Evolutionary conservation across 2,888 invertebrate species (phyloP).

Genomic region (Amblyteles armatorius): DNA sequence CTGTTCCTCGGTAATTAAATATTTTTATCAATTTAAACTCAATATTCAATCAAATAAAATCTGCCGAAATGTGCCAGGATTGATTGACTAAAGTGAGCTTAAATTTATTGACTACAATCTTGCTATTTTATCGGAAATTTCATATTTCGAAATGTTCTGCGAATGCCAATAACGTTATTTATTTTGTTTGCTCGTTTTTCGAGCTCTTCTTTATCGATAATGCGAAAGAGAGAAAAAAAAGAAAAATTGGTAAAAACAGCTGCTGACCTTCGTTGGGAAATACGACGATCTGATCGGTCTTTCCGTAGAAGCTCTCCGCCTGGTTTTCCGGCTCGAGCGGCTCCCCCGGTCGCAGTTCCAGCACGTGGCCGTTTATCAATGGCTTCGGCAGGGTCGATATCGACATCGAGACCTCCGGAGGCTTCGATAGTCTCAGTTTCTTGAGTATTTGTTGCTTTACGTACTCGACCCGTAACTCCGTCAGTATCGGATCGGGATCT

Average conservation of each 20-base stretch:
- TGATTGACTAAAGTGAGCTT: no score
- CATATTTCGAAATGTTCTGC: background rate
- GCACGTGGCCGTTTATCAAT: constrained; percentile 90
- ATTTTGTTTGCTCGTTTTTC: background rate
- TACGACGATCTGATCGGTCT: constrained; percentile 93
- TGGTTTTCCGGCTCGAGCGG: constrained; percentile 87
- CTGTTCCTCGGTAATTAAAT: no score
- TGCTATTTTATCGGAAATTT: background rate
- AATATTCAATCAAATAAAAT: no score
- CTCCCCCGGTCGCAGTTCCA: constrained; percentile 85
- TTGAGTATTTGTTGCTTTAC: constrained; percentile 94
- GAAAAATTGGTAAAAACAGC: background rate
- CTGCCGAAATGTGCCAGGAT: no score
- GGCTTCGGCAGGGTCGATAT: constrained; percentile 90
- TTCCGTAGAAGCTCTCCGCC: constrained; percentile 92
- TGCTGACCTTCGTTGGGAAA: constrained; percentile 91
- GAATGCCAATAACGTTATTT: background rate
- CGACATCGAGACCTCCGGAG: constrained; percentile 88
- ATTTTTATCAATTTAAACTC: no score
- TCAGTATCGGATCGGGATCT: constrained; percentile 84
- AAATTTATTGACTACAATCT: no score
- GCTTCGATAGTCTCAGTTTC: constrained; percentile 91
- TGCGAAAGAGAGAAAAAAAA: background rate
- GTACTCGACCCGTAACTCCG: constrained; percentile 91
- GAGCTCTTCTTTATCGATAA: background rate